Evolutionary conservation across 1,140 invertebrate species (phyloP).

Genomic region (Yoshiicerus persimilis): DNA sequence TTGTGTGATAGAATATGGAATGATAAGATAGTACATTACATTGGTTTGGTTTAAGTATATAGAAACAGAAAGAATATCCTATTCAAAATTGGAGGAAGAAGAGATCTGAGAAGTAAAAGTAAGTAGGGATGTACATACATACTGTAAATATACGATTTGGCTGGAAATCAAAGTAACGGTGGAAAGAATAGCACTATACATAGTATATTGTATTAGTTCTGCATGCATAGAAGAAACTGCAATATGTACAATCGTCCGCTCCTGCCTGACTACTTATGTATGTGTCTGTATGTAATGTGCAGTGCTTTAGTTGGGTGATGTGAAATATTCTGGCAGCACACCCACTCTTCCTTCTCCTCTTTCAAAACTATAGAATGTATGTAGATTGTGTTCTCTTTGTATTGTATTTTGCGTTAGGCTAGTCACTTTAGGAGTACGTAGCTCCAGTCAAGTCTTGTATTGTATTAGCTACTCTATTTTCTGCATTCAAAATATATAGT

Average conservation of each 20-base stretch:
- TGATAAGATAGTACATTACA: conserved; percentile 6
- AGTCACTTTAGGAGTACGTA: too few relatives aligned
- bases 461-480: background rate
- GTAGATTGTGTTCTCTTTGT: background rate
- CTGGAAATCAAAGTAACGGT: conserved; percentile 8
- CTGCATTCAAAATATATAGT: background rate
- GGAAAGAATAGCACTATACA: background rate
- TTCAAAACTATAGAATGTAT: background rate
- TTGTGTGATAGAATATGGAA: conserved; percentile 11
- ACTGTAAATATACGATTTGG: background rate
- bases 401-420: background rate
- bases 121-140: background rate
- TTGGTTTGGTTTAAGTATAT: background rate
- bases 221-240: background rate
- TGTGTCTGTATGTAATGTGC: background rate
- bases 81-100: background rate
- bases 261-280: background rate
- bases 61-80: background rate
- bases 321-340: conserved; percentile 10
- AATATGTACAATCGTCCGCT: background rate
- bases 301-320: background rate
- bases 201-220: background rate
- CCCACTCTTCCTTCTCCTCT: background rate
- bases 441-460: background rate
- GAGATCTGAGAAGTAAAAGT: too few relatives aligned